Percentiles rank a stretch among this genome's conserved stretches.
phyloP scores from a whole-genome alignment of 2,113 vertebrate species.

The Trichomycterus rosablanca region DNA sequence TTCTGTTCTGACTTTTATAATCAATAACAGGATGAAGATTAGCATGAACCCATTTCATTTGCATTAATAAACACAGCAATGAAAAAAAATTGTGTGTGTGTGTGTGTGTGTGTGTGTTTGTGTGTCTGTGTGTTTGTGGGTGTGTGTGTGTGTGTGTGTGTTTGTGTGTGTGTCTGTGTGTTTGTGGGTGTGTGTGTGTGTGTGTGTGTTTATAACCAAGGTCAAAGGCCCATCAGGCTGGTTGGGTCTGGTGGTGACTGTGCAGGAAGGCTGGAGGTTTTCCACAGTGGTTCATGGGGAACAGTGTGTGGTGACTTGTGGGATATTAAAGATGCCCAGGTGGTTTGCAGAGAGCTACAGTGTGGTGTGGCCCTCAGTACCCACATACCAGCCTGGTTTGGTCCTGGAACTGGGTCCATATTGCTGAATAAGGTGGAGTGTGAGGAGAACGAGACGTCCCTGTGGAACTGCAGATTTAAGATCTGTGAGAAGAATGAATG shows the following conservation, averaged over 20 bases:
- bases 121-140: neutral
- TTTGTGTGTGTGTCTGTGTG: neutral
- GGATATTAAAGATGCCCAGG: constrained; percentile 39
- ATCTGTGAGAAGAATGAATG: constrained; percentile 36
- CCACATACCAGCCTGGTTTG: constrained; percentile 30
- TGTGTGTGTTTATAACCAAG: constrained; percentile 2
- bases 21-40: neutral
- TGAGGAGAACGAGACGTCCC: constrained; percentile 30
- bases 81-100: neutral
- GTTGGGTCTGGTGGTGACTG: constrained; percentile 27
- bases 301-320: constrained; percentile 42
- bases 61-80: too few relatives aligned
- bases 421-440: constrained; percentile 47
- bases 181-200: neutral
- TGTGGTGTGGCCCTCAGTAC: constrained; percentile 33
- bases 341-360: constrained; percentile 44
- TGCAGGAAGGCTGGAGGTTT: constrained; percentile 40
- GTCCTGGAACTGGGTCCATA: constrained; percentile 34
- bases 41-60: neutral
- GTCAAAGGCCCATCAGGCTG: constrained; percentile 16
- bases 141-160: too few relatives aligned
- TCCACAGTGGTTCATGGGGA: constrained; percentile 38
- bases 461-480: constrained; percentile 36
- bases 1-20: too few relatives aligned
- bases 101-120: neutral